Evolutionary conservation across 2,888 invertebrate genomes (phyloP).

Genomic region (Homarus gammarus): DNA sequence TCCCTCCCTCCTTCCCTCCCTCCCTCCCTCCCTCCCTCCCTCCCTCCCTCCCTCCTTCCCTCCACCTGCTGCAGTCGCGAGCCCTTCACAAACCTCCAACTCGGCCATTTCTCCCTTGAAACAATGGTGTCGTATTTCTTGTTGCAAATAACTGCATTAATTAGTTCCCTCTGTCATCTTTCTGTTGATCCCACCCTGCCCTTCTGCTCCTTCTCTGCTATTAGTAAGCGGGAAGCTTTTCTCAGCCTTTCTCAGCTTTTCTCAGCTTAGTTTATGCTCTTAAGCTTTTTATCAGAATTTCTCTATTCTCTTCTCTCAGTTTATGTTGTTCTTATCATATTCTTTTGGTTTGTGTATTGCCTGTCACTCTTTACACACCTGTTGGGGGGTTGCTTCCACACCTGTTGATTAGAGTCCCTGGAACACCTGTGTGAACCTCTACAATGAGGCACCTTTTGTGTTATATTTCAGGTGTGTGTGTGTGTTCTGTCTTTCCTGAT

Average conservation of each 20-base stretch:
- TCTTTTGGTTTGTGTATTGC: slow-evolving; percentile 1
- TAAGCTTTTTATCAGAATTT: not conserved
- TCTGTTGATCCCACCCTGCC: not conserved
- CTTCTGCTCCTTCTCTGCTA: not conserved
- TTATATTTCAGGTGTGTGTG: too few relatives aligned
- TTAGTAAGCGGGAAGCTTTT: too few relatives aligned
- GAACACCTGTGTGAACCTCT: too few relatives aligned
- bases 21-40: not conserved
- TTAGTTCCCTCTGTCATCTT: not conserved
- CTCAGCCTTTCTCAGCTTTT: not conserved
- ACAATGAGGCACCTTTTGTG: too few relatives aligned
- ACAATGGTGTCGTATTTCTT: slow-evolving; percentile 2
- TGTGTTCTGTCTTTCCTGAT: too few relatives aligned
- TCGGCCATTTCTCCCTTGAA: not conserved
- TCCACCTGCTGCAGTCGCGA: not conserved
- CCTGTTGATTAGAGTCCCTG: too few relatives aligned
- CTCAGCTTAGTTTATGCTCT: not conserved
- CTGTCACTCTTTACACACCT: not conserved
- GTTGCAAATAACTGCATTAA: not conserved
- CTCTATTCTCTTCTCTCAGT: not conserved
- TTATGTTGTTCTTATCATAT: not conserved
- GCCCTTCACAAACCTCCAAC: too few relatives aligned
- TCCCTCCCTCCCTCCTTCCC: not conserved
- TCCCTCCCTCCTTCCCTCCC: not conserved
- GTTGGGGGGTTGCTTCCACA: too few relatives aligned